These are phyloP conservation scores for Enteromius mattozi DNA, from an alignment of 2,797 vertebrate species.

Conservation along the genomic window DNA sequence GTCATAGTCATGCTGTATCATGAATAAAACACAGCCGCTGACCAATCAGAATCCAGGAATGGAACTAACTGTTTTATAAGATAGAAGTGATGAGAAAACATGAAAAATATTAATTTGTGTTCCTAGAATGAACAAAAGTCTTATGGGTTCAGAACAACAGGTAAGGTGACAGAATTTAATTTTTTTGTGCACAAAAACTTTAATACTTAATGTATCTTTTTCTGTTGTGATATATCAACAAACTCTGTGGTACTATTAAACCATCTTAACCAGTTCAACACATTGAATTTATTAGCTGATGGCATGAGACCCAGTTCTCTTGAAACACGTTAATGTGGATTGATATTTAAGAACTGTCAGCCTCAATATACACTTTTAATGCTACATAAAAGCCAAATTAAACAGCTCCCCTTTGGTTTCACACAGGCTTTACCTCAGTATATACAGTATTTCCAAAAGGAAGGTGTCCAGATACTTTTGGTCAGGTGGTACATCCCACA, in stretches of 20 bases:
- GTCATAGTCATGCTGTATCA: too few relatives aligned
- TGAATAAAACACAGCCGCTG: too few relatives aligned
- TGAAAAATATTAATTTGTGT: neutral
- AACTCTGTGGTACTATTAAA: neutral
- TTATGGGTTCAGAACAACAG: neutral
- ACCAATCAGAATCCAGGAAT: too few relatives aligned
- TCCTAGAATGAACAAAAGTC: neutral
- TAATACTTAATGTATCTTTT: neutral
- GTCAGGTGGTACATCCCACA: neutral
- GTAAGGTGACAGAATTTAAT: neutral
- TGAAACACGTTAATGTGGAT: neutral
- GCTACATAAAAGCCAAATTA: slow-evolving; percentile 7
- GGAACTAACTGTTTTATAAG: too few relatives aligned
- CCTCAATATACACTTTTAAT: neutral
- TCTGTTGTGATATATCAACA: neutral
- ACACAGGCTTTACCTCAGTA: neutral
- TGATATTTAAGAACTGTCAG: neutral
- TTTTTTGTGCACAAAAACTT: neutral
- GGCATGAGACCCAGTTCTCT: neutral
- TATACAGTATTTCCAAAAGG: neutral
- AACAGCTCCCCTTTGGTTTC: neutral
- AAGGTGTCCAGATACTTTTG: neutral
- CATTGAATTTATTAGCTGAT: neutral
- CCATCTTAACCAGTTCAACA: neutral
- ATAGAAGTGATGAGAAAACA: neutral